Evolutionary conservation across 2,888 invertebrate genomes (phyloP).

Genomic region (Charanyca ferruginea): DNA sequence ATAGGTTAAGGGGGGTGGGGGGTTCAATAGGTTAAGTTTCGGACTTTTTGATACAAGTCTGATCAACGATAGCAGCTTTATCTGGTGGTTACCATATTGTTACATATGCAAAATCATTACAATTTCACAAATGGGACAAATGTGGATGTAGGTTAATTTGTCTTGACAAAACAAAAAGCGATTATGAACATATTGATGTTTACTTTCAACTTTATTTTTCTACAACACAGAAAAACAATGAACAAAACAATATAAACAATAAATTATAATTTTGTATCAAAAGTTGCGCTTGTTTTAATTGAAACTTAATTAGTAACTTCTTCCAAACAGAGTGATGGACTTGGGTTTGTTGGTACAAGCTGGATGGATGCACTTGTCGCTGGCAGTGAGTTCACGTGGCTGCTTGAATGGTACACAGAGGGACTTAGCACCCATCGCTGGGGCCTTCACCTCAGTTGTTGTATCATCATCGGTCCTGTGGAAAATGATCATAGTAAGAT

Average conservation of each 20-base stretch:
- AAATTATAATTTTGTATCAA: constrained; percentile 71
- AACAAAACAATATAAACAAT: constrained; percentile 57
- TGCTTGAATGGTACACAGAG: constrained; percentile 99
- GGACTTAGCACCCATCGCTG: constrained; percentile 99
- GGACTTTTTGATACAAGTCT: too few species aligned
- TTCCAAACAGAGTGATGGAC: constrained; percentile 97
- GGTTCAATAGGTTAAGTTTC: too few species aligned
- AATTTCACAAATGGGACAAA: too few species aligned
- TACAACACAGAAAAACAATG: constrained; percentile 4
- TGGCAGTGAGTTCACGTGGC: constrained; percentile 91
- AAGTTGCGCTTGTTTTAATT: constrained; percentile 62
- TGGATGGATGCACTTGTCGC: constrained; percentile 96
- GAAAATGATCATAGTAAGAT: constrained; percentile 13
- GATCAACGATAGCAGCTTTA: too few species aligned
- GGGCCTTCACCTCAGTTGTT: constrained; percentile 94
- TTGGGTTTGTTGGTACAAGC: constrained; percentile 95
- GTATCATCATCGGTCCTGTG: constrained; percentile 92
- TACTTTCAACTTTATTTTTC: neutral
- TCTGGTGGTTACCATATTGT: too few species aligned
- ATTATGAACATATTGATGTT: neutral
- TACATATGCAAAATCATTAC: too few species aligned
- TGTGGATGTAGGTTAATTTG: too few species aligned
- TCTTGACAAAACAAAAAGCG: too few species aligned
- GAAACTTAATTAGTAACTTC: constrained; percentile 94
- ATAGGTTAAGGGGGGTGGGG: too few species aligned